Percentiles rank a stretch among this genome's conserved stretches.
Evolutionary conservation across 2,113 vertebrate species (phyloP).

Genomic region (Zapus hudsonius): DNA sequence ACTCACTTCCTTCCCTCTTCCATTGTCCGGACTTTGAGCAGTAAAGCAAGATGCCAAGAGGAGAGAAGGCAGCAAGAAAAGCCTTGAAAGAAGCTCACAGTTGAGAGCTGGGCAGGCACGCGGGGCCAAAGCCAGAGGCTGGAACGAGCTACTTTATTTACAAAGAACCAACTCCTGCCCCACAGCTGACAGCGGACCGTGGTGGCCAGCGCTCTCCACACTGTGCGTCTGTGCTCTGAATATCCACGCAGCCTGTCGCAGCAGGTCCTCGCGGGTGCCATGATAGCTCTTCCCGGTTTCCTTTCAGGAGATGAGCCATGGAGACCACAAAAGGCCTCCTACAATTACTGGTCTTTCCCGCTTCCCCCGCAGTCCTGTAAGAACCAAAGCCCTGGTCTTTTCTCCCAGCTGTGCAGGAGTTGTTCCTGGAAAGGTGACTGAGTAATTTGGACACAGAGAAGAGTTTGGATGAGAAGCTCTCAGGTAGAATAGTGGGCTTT

Average conservation of each 20-base stretch:
- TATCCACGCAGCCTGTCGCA: not conserved
- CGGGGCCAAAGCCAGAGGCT: too few relatives aligned
- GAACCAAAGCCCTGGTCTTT: not conserved
- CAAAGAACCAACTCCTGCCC: not conserved
- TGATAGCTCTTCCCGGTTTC: not conserved
- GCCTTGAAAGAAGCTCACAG: too few relatives aligned
- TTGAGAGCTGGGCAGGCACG: accelerated
- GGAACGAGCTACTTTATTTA: too few relatives aligned
- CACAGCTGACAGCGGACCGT: not conserved
- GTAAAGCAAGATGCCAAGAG: not conserved
- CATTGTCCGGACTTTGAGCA: not conserved
- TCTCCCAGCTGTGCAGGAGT: not conserved
- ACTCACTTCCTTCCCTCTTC: not conserved
- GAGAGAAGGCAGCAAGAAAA: not conserved
- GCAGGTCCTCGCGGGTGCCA: not conserved
- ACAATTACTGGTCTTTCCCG: too few relatives aligned
- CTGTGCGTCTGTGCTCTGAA: too few relatives aligned
- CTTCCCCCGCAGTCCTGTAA: not conserved
- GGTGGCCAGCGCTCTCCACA: not conserved
- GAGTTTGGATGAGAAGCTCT: too few relatives aligned
- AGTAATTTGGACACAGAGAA: not conserved
- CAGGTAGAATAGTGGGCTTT: not conserved
- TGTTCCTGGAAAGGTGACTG: not conserved
- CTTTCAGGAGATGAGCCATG: not conserved
- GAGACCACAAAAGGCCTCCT: not conserved